Conservation (phyloP, 1,140 invertebrate species). For the Homarus americanus region DNA sequence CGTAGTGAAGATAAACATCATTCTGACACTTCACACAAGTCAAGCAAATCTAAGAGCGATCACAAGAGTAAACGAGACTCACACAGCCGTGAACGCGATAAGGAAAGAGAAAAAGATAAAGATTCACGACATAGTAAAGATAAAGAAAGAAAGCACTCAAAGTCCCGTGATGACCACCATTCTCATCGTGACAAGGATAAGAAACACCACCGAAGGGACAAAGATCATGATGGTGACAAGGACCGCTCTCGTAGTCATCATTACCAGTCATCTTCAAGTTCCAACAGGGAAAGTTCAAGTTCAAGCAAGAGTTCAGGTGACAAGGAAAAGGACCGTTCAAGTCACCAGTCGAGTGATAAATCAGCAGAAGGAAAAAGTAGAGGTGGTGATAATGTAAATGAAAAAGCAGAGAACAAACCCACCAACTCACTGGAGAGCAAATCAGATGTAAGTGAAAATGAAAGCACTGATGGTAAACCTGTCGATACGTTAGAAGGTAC, state of each 20-base stretch:
- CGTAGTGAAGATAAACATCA: conserved; percentile 40
- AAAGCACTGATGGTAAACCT: conserved; percentile 18
- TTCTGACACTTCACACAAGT: conserved; percentile 43
- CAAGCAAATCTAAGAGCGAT: conserved; percentile 44
- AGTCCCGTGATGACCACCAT: conserved; percentile 62
- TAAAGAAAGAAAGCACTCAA: conserved; percentile 59
- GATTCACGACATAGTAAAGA: conserved; percentile 49
- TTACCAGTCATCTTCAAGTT: conserved; percentile 41
- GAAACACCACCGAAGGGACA: conserved; percentile 63
- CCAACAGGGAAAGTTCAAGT: conserved; percentile 35
- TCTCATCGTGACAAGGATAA: conserved; percentile 60
- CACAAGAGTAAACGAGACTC: conserved; percentile 48
- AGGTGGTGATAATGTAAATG: conserved; percentile 1
- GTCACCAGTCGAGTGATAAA: conserved; percentile 43
- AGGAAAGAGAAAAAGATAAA: conserved; percentile 46
- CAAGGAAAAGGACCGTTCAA: conserved; percentile 52
- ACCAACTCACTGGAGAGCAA: not conserved
- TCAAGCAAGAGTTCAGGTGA: conserved; percentile 33
- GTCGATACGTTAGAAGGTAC: not conserved
- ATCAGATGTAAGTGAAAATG: not conserved
- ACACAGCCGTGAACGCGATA: conserved; percentile 28
- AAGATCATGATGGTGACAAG: conserved; percentile 59
- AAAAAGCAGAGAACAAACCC: conserved; percentile 30
- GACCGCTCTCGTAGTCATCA: conserved; percentile 48
- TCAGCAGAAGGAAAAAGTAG: conserved; percentile 53